Evolutionary conservation across 2,797 vertebrate species (phyloP).

Genomic region (Iguana delicatissima): DNA sequence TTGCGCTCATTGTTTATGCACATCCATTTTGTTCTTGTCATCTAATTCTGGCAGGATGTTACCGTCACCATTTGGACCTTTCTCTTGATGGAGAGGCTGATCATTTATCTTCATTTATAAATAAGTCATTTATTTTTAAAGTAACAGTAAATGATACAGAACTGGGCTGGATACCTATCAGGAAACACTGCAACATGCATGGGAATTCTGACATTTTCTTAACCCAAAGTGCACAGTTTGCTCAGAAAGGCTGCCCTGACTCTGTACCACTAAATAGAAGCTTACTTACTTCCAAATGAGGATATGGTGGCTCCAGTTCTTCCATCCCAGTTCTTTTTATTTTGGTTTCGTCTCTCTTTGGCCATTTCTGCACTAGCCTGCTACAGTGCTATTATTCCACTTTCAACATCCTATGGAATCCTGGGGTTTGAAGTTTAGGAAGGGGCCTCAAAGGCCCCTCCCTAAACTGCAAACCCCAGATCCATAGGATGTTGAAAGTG

Average conservation of each 20-base stretch:
- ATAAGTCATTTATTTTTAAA: neutral
- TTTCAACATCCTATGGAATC: no score
- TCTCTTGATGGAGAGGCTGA: neutral
- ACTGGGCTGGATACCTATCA: neutral
- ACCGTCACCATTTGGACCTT: neutral
- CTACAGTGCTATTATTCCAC: no score
- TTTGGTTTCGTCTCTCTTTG: neutral
- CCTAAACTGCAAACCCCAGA: no score
- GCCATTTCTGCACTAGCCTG: no score
- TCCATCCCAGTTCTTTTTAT: neutral
- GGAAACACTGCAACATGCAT: neutral
- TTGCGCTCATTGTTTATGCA: neutral
- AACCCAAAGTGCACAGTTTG: neutral
- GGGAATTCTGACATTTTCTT: neutral
- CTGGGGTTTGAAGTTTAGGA: no score
- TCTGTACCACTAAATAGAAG: neutral
- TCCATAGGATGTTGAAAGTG: no score
- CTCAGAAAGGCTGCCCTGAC: neutral
- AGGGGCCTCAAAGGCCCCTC: no score
- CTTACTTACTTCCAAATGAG: neutral
- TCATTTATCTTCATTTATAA: constrained; percentile 15
- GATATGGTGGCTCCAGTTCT: neutral
- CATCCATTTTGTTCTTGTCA: neutral
- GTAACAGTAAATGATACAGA: neutral
- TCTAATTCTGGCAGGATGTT: neutral